phyloP scores from a whole-genome alignment of 2,797 vertebrate species.

The Helostoma temminkii region DNA sequence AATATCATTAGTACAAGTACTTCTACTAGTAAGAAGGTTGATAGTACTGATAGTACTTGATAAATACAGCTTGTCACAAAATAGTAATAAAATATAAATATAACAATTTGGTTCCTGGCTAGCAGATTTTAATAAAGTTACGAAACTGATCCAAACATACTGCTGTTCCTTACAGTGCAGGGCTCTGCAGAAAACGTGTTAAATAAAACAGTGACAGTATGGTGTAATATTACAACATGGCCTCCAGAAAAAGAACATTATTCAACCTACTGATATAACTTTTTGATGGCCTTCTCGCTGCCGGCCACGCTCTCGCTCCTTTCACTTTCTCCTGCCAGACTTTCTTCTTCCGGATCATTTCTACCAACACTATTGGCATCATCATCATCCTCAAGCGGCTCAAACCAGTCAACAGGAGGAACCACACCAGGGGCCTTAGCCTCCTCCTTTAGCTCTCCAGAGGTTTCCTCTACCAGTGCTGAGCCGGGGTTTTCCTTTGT shows the following conservation, averaged over 20 bases:
- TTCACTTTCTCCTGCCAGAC: constrained; percentile 80
- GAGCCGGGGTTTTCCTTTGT: background rate
- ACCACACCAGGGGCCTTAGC: constrained; percentile 33
- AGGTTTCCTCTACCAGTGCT: background rate
- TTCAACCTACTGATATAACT: constrained; percentile 65
- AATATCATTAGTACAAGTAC: no score
- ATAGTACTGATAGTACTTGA: no score
- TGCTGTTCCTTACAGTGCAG: background rate
- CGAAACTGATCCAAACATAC: background rate
- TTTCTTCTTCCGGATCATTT: constrained; percentile 74
- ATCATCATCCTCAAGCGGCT: constrained; percentile 83
- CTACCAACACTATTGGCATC: constrained; percentile 48
- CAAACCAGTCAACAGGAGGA: constrained; percentile 83
- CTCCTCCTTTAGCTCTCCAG: constrained; percentile 25
- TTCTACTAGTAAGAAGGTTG: no score
- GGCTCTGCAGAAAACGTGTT: background rate
- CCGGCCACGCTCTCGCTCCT: constrained; percentile 73
- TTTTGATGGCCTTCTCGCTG: constrained; percentile 64
- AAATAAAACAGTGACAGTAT: background rate
- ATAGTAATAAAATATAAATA: no score
- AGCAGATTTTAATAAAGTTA: no score
- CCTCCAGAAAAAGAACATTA: background rate
- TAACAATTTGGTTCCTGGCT: no score
- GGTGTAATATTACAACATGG: background rate
- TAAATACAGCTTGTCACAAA: no score